Conservation (phyloP, 2,113 vertebrate genomes). For the Gasterosteus nipponicus region DNA sequence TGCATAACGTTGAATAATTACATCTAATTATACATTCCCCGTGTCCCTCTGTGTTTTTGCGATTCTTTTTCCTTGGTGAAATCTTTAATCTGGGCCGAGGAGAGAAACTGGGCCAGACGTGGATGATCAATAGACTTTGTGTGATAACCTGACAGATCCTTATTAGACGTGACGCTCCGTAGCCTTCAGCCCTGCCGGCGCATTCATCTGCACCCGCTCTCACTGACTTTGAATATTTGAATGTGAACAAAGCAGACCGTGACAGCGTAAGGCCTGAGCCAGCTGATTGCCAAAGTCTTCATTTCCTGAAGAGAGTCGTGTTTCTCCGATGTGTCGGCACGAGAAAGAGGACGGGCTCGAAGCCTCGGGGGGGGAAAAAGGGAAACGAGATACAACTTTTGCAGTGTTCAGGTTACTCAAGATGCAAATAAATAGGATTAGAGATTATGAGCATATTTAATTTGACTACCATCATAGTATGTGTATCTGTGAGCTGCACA, state of each 20-base stretch:
- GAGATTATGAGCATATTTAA: too few species aligned
- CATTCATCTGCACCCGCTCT: slow-evolving; percentile 18
- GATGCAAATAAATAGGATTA: not conserved
- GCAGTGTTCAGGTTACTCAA: not conserved
- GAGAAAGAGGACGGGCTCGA: not conserved
- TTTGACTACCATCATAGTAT: not conserved
- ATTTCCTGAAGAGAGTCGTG: slow-evolving; percentile 6
- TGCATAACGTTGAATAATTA: slow-evolving; percentile 57
- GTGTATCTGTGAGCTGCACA: not conserved
- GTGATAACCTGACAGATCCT: slow-evolving; percentile 46
- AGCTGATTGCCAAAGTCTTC: slow-evolving; percentile 20
- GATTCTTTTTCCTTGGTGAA: slow-evolving; percentile 38
- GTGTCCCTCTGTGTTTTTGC: slow-evolving; percentile 32
- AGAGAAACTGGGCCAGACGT: slow-evolving; percentile 53
- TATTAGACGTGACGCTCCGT: slow-evolving; percentile 47
- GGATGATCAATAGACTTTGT: slow-evolving; percentile 56
- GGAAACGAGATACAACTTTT: not conserved
- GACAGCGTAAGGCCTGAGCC: slow-evolving; percentile 20
- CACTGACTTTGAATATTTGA: slow-evolving; percentile 46
- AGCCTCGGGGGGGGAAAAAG: not conserved
- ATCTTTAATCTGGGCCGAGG: slow-evolving; percentile 40
- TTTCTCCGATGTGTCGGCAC: not conserved
- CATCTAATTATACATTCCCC: slow-evolving; percentile 49
- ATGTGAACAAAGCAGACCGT: slow-evolving; percentile 24
- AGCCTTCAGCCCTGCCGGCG: slow-evolving; percentile 45